phyloP scores from a whole-genome alignment of 1,140 invertebrate species.

The Zaprionus ornatus region DNA sequence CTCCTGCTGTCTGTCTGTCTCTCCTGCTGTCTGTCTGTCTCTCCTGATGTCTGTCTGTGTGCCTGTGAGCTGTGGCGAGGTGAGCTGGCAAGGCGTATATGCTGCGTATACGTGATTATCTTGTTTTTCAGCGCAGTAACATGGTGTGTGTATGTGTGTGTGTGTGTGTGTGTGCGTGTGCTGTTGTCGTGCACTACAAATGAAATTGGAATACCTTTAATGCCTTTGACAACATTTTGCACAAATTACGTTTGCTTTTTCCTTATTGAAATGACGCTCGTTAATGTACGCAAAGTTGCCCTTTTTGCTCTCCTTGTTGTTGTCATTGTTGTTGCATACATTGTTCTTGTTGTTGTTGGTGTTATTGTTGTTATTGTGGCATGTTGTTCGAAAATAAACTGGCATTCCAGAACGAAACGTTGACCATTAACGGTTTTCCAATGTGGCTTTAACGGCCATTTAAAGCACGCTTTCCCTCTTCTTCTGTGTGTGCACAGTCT shows the following conservation, averaged over 20 bases:
- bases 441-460: conserved; percentile 22
- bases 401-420: not conserved
- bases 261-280: conserved; percentile 40
- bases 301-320: not conserved
- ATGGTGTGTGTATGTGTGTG: conserved; percentile 31
- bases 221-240: conserved; percentile 45
- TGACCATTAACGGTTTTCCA: conserved; percentile 10
- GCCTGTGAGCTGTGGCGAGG: conserved; percentile 7
- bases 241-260: conserved; percentile 42
- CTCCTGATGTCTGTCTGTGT: not conserved
- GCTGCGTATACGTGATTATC: conserved; percentile 75
- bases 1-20: not conserved
- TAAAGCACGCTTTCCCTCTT: not conserved
- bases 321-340: conserved; percentile 3
- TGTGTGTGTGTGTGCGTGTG: conserved; percentile 14
- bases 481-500: not conserved
- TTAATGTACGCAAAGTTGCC: conserved; percentile 17
- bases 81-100: conserved; percentile 29
- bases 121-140: conserved; percentile 48
- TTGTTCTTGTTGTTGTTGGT: not conserved
- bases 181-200: conserved; percentile 41
- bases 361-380: conserved; percentile 6
- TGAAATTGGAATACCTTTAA: conserved; percentile 59
- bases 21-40: not conserved
- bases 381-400: conserved; percentile 20